Evolutionary conservation across 2,888 invertebrate species (phyloP), one percentile per base, ranked within the genome.

Genomic region (Polymixis lichenea): DNA sequence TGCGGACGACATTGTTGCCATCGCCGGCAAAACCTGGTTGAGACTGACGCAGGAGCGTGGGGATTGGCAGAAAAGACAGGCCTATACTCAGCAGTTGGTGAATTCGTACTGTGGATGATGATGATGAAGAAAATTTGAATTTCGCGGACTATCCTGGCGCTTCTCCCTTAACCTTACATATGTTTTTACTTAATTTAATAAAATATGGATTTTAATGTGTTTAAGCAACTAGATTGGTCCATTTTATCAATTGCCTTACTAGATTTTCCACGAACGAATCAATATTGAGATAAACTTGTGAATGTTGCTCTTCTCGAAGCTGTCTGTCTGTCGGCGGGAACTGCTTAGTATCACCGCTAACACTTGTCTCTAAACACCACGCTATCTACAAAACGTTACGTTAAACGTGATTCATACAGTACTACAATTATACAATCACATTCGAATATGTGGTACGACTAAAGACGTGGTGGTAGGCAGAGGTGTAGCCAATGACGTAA

Each of bases 261-360:
- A 43, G 25, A 15, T 73, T 11, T 53, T 64, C n/a, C 11, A 5
- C n/a, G 67, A 80, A 76, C 66, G 65, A 76, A 78, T 71, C 67
- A 74, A 75, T 80, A 73, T 86, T 87, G 72, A 72, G 64, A 77
- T 68, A 80, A 76, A 69, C 67, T 71, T 75, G 55, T 72, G 11
- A 72, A 85, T 75, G 79, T 84, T 82, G 69, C 68, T 80, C 72
- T 80, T 70, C 75, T 80, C 64, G n/a, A 69, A 66, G 43, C 85
- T 66, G 62, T 64, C 77, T 72, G 69, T 78, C 80, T 64, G 76
- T 73, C 58, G 69, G 72, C 69, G 58, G 64, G 64, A 61, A 66
- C 87, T 86, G 85, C 70, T 78, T 67, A 80, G 64, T 64, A 77
- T 86, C 87, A 85, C 25, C 19, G 69, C 75, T 60, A 65, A 66